Conservation (phyloP, 2,113 vertebrate species). For the Epinephelus moara region DNA sequence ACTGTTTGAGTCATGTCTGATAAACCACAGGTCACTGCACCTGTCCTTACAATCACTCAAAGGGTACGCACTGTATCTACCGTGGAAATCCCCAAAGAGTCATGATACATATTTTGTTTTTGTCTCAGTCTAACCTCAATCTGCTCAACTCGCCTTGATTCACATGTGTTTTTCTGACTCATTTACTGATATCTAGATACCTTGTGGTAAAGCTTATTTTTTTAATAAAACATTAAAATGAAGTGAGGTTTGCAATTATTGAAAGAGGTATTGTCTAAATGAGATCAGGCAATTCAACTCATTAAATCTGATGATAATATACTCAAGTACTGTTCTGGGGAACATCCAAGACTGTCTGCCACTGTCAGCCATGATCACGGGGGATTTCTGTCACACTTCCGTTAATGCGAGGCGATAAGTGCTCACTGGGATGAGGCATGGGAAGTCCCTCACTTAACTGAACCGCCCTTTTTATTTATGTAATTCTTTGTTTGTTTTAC, state of each 20-base stretch:
- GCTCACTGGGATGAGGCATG: constrained; percentile 51
- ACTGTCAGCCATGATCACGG: neutral
- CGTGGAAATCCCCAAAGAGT: constrained; percentile 75
- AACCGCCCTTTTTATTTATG: constrained; percentile 1
- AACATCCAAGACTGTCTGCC: neutral
- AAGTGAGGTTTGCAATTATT: neutral
- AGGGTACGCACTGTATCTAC: constrained; percentile 9
- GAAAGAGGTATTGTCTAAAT: constrained; percentile 10
- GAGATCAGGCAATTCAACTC: neutral
- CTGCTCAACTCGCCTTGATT: constrained; percentile 7
- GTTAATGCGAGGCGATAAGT: neutral
- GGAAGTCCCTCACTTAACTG: constrained; percentile 75
- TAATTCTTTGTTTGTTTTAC: neutral
- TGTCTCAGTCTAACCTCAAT: constrained; percentile 53
- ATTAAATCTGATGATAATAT: neutral
- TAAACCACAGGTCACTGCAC: constrained; percentile 58
- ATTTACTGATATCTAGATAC: neutral
- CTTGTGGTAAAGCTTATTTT: constrained; percentile 15
- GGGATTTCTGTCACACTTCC: constrained; percentile 41
- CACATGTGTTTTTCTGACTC: constrained; percentile 58
- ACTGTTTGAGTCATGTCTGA: constrained; percentile 47
- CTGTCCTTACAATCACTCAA: constrained; percentile 39
- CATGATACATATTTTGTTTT: constrained; percentile 61
- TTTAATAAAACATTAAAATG: constrained; percentile 6
- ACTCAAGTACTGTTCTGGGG: neutral